phyloP scores from a whole-genome alignment of 2,113 vertebrate genomes.

The Phalacrocorax aristotelis region DNA sequence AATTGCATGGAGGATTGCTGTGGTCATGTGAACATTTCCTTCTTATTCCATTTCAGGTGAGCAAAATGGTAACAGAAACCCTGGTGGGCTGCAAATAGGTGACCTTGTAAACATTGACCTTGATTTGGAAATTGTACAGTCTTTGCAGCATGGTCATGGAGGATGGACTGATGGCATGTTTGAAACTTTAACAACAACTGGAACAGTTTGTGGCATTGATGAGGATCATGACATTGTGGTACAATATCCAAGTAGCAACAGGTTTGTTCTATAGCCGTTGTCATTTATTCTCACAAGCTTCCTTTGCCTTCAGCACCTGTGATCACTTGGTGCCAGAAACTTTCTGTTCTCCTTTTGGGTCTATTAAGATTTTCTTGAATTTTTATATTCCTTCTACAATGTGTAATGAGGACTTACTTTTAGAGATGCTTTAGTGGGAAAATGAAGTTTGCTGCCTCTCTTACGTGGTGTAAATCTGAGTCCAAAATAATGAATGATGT shows the following conservation, averaged over 20 bases:
- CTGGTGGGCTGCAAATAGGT: slow-evolving; percentile 94
- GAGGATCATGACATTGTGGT: slow-evolving; percentile 99
- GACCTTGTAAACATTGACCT: slow-evolving; percentile 98
- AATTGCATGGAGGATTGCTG: not conserved
- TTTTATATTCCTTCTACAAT: not conserved
- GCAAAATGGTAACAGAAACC: slow-evolving; percentile 97
- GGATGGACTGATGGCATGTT: slow-evolving; percentile 99
- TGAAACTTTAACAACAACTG: slow-evolving; percentile 97
- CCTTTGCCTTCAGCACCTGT: not conserved
- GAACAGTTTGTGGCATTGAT: slow-evolving; percentile 97
- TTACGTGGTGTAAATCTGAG: not conserved
- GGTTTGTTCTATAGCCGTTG: slow-evolving; percentile 73
- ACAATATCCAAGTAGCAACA: slow-evolving; percentile 97
- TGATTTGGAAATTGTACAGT: slow-evolving; percentile 98
- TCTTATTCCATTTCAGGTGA: slow-evolving; percentile 80
- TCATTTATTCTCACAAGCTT: not conserved
- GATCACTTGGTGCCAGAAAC: not conserved
- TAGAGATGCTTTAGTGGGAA: not conserved
- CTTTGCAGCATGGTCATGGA: slow-evolving; percentile 96
- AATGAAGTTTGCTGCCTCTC: not conserved
- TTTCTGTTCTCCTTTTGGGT: not conserved
- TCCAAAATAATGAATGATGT: not conserved
- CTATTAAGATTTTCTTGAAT: not conserved
- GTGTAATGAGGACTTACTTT: not conserved
- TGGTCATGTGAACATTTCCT: not conserved